phyloP scores from a whole-genome alignment of 2,888 invertebrate genomes.

The Phyto melanocephala region DNA sequence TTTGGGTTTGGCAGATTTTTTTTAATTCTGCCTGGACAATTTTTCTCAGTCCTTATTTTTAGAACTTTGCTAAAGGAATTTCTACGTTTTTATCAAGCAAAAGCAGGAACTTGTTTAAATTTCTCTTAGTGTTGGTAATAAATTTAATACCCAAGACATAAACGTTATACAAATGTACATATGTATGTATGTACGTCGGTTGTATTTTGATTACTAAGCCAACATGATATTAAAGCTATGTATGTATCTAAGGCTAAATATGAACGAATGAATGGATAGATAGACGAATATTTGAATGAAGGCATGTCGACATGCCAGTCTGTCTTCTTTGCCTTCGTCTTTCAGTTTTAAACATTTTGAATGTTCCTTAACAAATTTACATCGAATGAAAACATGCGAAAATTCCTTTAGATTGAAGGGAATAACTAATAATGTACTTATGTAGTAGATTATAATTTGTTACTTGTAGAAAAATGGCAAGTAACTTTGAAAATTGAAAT shows the following conservation, averaged over 20 bases:
- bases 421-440: slow-evolving; percentile 5
- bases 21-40: too few species aligned
- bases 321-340: slow-evolving; percentile 23
- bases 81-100: too few species aligned
- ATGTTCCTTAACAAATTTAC: slow-evolving; percentile 25
- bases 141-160: too few species aligned
- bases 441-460: slow-evolving; percentile 13
- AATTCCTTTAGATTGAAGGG: slow-evolving; percentile 50
- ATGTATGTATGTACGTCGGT: background rate
- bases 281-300: slow-evolving; percentile 40
- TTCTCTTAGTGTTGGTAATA: background rate
- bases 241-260: slow-evolving; percentile 6
- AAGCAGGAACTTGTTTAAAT: background rate
- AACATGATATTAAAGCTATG: slow-evolving; percentile 47
- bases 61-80: too few species aligned
- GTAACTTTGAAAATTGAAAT: background rate
- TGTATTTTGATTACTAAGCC: slow-evolving; percentile 46
- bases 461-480: slow-evolving; percentile 20
- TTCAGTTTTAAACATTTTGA: slow-evolving; percentile 3
- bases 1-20: too few species aligned
- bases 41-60: too few species aligned
- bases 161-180: too few species aligned
- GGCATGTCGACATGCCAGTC: slow-evolving; percentile 44
- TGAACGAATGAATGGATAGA: background rate
- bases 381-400: slow-evolving; percentile 41